Evolutionary conservation across 2,888 invertebrate species (phyloP).

Genomic region (Brachycybe producta): DNA sequence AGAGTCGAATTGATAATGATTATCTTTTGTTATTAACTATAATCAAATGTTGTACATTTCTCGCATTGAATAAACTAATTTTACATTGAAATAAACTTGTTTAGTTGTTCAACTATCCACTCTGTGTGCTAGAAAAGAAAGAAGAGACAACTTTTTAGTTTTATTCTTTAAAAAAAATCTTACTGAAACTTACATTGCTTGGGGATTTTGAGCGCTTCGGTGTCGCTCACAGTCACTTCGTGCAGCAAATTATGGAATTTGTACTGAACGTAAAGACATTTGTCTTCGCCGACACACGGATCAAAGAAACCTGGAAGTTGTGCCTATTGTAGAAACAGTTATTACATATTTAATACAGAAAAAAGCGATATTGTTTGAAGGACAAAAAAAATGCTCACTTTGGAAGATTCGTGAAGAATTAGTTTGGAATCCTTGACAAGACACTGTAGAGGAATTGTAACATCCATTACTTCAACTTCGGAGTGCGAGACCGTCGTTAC

Average conservation of each 20-base stretch:
- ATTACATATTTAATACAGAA: neutral
- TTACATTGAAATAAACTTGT: too few species aligned
- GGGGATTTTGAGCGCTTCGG: slow-evolving; percentile 65
- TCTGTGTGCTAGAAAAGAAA: too few species aligned
- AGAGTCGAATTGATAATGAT: too few species aligned
- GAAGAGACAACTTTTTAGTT: too few species aligned
- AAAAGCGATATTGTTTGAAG: neutral
- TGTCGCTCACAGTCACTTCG: slow-evolving; percentile 63
- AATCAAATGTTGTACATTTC: too few species aligned
- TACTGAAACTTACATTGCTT: slow-evolving; percentile 45
- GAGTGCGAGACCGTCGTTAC: too few species aligned
- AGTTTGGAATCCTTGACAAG: slow-evolving; percentile 83
- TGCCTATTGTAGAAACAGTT: slow-evolving; percentile 49
- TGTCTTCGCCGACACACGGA: slow-evolving; percentile 78
- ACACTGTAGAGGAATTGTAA: slow-evolving; percentile 88
- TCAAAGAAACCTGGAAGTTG: slow-evolving; percentile 95
- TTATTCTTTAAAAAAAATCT: too few species aligned
- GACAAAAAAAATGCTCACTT: slow-evolving; percentile 44
- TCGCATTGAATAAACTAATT: too few species aligned
- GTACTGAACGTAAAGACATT: slow-evolving; percentile 73
- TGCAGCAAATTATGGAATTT: slow-evolving; percentile 66
- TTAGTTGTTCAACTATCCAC: too few species aligned
- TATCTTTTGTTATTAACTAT: too few species aligned
- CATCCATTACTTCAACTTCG: slow-evolving; percentile 58
- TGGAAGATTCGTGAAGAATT: slow-evolving; percentile 66